Percentiles rank a stretch among this genome's conserved stretches.
These are phyloP conservation scores for Epizoanthus rinbou DNA, from an alignment of 92 coral and sea anemone species.

Conservation along the genomic window DNA sequence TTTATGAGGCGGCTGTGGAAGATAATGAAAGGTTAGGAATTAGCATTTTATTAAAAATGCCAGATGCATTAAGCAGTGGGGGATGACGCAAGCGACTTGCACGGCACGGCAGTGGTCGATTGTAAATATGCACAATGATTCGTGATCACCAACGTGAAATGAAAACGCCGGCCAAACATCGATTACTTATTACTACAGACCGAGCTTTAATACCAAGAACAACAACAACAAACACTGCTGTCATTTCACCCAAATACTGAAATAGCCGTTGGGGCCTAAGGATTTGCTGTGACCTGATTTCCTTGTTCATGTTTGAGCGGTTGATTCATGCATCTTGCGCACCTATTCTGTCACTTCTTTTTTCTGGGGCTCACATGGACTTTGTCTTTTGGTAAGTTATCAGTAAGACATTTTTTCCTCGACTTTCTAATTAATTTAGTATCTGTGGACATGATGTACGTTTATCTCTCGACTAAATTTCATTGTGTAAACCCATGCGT, in stretches of 20 bases:
- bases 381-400: slow-evolving; percentile 27
- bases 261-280: background rate
- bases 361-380: background rate
- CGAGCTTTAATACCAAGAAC: slow-evolving; percentile 2
- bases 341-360: background rate
- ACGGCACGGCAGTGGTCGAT: slow-evolving; percentile 12
- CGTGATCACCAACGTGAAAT: slow-evolving; percentile 18
- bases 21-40: slow-evolving; percentile 30
- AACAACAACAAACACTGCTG: slow-evolving; percentile 9
- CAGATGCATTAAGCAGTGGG: slow-evolving; percentile 34
- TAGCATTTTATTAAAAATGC: slow-evolving; percentile 38
- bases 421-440: too few relatives aligned
- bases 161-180: slow-evolving; percentile 9
- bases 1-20: slow-evolving; percentile 22
- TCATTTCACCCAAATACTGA: slow-evolving; percentile 11
- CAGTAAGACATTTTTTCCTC: background rate
- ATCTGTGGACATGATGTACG: too few relatives aligned
- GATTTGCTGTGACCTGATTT: slow-evolving; percentile 5
- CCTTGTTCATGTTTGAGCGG: background rate
- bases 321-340: background rate
- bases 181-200: slow-evolving; percentile 23
- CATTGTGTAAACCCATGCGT: too few relatives aligned
- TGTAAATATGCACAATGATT: slow-evolving; percentile 26
- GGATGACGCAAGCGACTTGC: slow-evolving; percentile 4
- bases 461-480: too few relatives aligned